phyloP scores from a whole-genome alignment of 2,113 vertebrate species.

The Mixornis gularis region DNA sequence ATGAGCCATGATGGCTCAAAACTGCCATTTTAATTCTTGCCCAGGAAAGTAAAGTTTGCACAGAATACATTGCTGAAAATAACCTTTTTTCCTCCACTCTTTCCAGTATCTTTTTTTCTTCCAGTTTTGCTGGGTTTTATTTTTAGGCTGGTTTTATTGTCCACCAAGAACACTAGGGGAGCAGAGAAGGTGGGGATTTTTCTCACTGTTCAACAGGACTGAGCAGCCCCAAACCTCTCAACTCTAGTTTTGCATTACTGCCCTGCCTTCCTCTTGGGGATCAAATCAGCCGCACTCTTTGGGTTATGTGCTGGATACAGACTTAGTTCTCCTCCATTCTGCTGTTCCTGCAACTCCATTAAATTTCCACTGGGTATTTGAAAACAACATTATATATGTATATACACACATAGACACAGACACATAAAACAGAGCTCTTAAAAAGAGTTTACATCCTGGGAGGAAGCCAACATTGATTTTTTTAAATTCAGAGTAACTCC shows the following conservation, averaged over 20 bases:
- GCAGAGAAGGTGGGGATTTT: neutral
- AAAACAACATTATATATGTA: neutral
- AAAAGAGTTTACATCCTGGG: neutral
- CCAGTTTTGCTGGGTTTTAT: neutral
- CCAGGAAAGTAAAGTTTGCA: neutral
- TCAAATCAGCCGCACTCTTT: neutral
- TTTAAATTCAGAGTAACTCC: slow-evolving; percentile 24
- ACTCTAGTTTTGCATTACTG: neutral
- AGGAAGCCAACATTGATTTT: slow-evolving; percentile 2
- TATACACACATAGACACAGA: neutral
- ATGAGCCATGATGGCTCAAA: neutral
- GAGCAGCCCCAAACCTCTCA: neutral
- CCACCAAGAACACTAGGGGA: neutral
- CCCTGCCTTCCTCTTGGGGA: neutral
- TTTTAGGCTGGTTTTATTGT: neutral
- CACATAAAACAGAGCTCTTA: neutral
- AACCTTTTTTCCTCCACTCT: neutral
- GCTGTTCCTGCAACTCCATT: neutral
- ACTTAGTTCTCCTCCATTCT: neutral
- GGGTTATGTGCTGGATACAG: neutral
- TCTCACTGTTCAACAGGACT: neutral
- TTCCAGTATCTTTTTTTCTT: neutral
- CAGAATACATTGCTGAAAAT: neutral
- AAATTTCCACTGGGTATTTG: neutral
- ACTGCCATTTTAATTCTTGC: neutral